These are phyloP conservation scores for Zaprionus ghesquierei DNA, from an alignment of 1,140 invertebrate species.

Conservation along the genomic window DNA sequence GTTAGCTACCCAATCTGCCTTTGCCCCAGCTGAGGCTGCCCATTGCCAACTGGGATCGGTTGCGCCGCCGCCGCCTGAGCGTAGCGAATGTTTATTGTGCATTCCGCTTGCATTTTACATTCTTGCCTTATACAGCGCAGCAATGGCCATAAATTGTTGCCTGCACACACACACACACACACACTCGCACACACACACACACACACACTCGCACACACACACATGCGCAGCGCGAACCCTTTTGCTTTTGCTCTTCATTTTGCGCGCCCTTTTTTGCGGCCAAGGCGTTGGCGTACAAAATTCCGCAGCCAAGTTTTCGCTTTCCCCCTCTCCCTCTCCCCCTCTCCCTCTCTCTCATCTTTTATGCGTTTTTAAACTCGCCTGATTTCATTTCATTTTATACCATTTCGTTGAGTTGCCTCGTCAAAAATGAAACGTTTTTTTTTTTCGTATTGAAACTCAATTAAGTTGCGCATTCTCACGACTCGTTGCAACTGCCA, in stretches of 20 bases:
- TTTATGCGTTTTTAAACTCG: slow-evolving; percentile 10
- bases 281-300: slow-evolving; percentile 78
- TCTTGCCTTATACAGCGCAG: slow-evolving; percentile 51
- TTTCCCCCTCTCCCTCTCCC: background rate
- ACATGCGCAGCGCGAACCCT: slow-evolving; percentile 14
- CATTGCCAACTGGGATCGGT: slow-evolving; percentile 24
- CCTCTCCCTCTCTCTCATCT: background rate
- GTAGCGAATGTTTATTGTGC: slow-evolving; percentile 78
- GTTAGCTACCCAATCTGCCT: background rate
- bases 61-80: slow-evolving; percentile 15
- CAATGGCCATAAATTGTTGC: slow-evolving; percentile 46
- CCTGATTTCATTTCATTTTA: slow-evolving; percentile 39
- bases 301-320: slow-evolving; percentile 50
- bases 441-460: slow-evolving; percentile 60
- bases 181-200: background rate
- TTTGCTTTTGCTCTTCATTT: slow-evolving; percentile 38
- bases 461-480: slow-evolving; percentile 76
- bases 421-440: slow-evolving; percentile 76
- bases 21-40: slow-evolving; percentile 10
- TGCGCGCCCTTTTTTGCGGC: slow-evolving; percentile 47
- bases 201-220: slow-evolving; percentile 8
- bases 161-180: slow-evolving; percentile 22
- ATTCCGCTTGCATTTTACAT: slow-evolving; percentile 78
- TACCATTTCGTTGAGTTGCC: slow-evolving; percentile 8
- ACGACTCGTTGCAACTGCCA: slow-evolving; percentile 39